phyloP scores from a whole-genome alignment of 2,113 vertebrate genomes.

The Orthonyx spaldingii region DNA sequence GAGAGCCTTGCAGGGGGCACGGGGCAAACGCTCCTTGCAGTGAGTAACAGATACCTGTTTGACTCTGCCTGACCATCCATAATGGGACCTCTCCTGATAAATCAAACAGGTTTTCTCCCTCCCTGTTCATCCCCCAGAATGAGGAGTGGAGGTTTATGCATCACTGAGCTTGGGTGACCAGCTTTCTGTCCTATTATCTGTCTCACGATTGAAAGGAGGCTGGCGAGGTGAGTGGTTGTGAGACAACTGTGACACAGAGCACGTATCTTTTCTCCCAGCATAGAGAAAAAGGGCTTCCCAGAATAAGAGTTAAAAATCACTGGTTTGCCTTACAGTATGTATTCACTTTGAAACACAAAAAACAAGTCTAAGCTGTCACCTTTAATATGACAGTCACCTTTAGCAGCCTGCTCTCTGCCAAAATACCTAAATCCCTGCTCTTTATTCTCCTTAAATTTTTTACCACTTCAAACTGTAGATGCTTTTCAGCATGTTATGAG shows the following conservation, averaged over 20 bases:
- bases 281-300: neutral
- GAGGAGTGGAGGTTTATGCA: neutral
- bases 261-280: neutral
- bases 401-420: neutral
- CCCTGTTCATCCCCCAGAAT: neutral
- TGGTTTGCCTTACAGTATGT: neutral
- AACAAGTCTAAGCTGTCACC: neutral
- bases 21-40: rapidly evolving
- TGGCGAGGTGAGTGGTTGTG: neutral
- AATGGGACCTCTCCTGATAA: neutral
- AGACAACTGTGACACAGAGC: neutral
- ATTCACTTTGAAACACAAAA: neutral
- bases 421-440: neutral
- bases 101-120: neutral
- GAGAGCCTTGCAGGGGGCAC: rapidly evolving
- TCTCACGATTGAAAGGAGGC: neutral
- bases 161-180: neutral
- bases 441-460: neutral
- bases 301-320: slow-evolving; percentile 7
- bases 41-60: neutral
- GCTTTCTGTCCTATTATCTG: neutral
- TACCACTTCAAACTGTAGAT: neutral
- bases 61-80: neutral
- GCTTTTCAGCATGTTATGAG: neutral
- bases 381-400: neutral